Evolutionary conservation across 2,113 vertebrate species (phyloP).

Genomic region (Motacilla tschutschensis): DNA sequence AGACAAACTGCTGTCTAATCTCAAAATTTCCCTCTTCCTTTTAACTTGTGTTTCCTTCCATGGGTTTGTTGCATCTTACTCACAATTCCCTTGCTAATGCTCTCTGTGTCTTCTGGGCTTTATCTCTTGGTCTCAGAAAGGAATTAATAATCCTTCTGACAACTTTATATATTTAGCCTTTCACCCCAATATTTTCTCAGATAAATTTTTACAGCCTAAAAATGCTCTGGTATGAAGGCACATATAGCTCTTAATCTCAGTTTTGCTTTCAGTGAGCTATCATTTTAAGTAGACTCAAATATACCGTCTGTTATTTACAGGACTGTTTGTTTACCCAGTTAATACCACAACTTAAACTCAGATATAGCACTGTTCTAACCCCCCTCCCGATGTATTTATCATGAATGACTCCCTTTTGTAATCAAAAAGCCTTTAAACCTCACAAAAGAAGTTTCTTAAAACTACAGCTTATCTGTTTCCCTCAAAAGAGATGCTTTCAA

Average conservation of each 20-base stretch:
- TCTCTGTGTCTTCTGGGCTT: background rate
- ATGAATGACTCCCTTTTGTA: background rate
- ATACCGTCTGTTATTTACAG: background rate
- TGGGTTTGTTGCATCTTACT: background rate
- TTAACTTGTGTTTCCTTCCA: background rate
- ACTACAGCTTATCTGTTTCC: background rate
- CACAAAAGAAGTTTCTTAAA: background rate
- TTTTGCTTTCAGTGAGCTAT: background rate
- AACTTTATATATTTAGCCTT: slow-evolving; percentile 4
- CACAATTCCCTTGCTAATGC: background rate
- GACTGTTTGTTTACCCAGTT: background rate
- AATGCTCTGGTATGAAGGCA: background rate
- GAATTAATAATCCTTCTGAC: slow-evolving; percentile 15
- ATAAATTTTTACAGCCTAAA: background rate
- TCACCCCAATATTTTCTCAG: background rate
- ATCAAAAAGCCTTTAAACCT: background rate
- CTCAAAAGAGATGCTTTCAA: background rate
- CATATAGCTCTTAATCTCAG: background rate
- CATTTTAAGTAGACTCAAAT: background rate
- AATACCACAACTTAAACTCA: background rate
- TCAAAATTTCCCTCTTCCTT: background rate
- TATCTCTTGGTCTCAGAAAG: slow-evolving; percentile 34
- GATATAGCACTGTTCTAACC: background rate
- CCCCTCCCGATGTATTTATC: background rate
- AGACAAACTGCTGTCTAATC: background rate